A percentile compares a stretch with the other conserved stretches of the same genome.
Evolutionary conservation across 2,113 vertebrate species (phyloP).

Genomic region (Pelecanoides urinatrix): DNA sequence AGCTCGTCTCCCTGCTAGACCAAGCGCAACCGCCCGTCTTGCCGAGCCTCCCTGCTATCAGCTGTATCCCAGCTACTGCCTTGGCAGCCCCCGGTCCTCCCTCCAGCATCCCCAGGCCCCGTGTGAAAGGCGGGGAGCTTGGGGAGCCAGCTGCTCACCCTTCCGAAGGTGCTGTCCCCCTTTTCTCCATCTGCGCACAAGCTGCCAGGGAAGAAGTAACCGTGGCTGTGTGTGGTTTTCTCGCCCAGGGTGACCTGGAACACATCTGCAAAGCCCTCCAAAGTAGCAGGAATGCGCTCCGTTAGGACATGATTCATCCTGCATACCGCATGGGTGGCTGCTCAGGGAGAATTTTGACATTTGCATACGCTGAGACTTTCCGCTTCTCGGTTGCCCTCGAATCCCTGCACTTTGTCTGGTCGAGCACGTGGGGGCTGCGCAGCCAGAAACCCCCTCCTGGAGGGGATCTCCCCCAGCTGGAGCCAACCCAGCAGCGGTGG

Average conservation of each 20-base stretch:
- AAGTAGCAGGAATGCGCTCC: constrained; percentile 41
- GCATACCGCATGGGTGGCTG: constrained; percentile 65
- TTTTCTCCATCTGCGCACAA: neutral
- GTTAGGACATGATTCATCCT: constrained; percentile 63
- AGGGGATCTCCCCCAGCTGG: neutral
- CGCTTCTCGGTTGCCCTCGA: neutral
- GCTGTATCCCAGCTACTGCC: neutral
- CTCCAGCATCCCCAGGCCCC: neutral
- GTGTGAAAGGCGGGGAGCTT: rapidly evolving
- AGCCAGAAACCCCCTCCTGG: neutral
- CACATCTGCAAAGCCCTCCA: constrained; percentile 50
- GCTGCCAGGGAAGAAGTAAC: neutral
- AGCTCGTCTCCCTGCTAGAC: neutral
- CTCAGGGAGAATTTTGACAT: constrained; percentile 55
- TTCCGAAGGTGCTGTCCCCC: neutral
- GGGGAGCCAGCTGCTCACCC: neutral
- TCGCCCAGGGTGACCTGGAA: constrained; percentile 59
- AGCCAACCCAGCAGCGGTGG: neutral
- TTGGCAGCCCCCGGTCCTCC: neutral
- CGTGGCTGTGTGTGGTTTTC: constrained; percentile 56
- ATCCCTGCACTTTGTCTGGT: neutral
- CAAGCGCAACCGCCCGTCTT: neutral
- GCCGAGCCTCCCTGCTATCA: neutral
- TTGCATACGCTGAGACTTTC: constrained; percentile 38
- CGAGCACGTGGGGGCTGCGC: rapidly evolving